These are phyloP conservation scores for Lagorchestes hirsutus DNA, from an alignment of 2,797 vertebrate species.

Conservation along the genomic window DNA sequence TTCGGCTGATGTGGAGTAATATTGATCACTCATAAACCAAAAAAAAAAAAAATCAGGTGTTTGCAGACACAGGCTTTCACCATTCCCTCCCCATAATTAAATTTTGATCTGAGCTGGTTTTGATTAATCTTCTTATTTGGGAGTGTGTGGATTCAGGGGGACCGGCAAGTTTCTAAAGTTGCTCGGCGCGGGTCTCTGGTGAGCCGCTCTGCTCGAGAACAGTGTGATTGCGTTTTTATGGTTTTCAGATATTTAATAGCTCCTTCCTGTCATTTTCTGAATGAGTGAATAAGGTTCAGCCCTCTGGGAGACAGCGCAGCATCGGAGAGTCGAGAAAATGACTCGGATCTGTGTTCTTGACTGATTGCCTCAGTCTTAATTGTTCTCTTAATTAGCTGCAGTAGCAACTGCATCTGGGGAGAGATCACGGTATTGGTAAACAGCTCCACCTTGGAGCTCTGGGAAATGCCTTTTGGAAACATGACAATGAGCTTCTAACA, in stretches of 20 bases:
- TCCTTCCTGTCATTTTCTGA: slow-evolving; percentile 92
- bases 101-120: slow-evolving; percentile 88
- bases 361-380: slow-evolving; percentile 94
- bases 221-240: slow-evolving; percentile 90
- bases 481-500: slow-evolving; percentile 87
- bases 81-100: slow-evolving; percentile 87
- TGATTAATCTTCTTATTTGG: slow-evolving; percentile 90
- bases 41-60: slow-evolving; percentile 70
- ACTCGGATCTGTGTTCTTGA: slow-evolving; percentile 89
- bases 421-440: slow-evolving; percentile 89
- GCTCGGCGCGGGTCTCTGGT: slow-evolving; percentile 86
- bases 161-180: slow-evolving; percentile 87
- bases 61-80: slow-evolving; percentile 81
- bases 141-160: slow-evolving; percentile 85
- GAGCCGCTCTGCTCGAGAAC: slow-evolving; percentile 87
- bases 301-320: slow-evolving; percentile 87
- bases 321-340: slow-evolving; percentile 86
- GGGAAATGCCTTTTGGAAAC: slow-evolving; percentile 89
- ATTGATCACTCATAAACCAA: slow-evolving; percentile 87
- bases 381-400: slow-evolving; percentile 98
- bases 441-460: slow-evolving; percentile 90
- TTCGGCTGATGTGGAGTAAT: slow-evolving; percentile 83
- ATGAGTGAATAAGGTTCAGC: slow-evolving; percentile 89
- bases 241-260: slow-evolving; percentile 92
- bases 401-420: slow-evolving; percentile 93